Conservation (phyloP, 2,113 vertebrate genomes). For the Sinocyclocheilus anshuiensis region DNA sequence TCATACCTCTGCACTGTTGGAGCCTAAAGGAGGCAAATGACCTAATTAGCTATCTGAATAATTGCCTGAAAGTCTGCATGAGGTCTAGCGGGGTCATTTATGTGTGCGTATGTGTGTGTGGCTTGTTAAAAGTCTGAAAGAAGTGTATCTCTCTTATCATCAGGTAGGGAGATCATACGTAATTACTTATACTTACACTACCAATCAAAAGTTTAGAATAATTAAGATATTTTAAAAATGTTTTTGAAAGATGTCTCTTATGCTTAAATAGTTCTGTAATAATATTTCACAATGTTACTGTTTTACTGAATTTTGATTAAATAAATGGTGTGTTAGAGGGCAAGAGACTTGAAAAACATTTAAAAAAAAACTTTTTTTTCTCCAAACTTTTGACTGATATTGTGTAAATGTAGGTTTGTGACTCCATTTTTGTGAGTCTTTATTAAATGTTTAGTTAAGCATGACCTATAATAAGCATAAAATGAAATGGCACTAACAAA, state of each 20-base stretch:
- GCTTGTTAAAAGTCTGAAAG: conserved; percentile 38
- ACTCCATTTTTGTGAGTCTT: too few relatives aligned
- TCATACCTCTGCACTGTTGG: conserved; percentile 59
- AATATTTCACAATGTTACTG: too few relatives aligned
- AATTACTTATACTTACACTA: background rate
- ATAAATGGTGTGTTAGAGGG: too few relatives aligned
- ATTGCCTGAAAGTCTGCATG: conserved; percentile 60
- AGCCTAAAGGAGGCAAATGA: conserved; percentile 65
- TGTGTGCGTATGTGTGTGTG: conserved; percentile 35
- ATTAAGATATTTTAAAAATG: too few relatives aligned
- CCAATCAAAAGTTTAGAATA: too few relatives aligned
- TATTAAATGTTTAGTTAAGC: background rate
- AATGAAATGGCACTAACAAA: background rate
- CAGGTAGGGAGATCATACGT: background rate
- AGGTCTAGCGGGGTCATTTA: conserved; percentile 47
- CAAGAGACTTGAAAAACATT: too few relatives aligned
- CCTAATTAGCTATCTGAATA: conserved; percentile 74
- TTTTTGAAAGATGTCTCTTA: too few relatives aligned
- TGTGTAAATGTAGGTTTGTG: too few relatives aligned
- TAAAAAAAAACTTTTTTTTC: too few relatives aligned
- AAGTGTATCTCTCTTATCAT: conserved; percentile 46
- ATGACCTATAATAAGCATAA: background rate
- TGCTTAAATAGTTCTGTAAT: too few relatives aligned
- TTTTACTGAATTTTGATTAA: too few relatives aligned
- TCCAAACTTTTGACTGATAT: too few relatives aligned